Base-by-base conservation (phyloP, 2,797 vertebrate genomes). In the Myioborus melanocephalus region DNA sequence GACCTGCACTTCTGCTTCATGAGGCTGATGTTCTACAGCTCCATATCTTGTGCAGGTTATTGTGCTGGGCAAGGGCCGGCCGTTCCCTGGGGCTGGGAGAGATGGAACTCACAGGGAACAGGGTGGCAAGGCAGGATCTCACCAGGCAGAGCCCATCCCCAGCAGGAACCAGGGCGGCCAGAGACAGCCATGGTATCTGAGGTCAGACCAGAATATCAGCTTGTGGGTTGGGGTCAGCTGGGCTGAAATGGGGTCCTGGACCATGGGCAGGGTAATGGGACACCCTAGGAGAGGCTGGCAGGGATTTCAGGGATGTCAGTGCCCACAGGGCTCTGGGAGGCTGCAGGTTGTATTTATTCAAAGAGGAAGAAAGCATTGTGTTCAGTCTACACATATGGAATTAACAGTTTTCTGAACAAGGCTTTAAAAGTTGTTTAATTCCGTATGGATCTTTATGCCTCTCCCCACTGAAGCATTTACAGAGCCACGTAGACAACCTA, bases 141-240 rank as follows among this genome's bases (percentile, higher is more conserved):
- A 5, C 23, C 14, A 70, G 12, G 5, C 24, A 50, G 17, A 50
- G 59, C 30, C 37, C 7, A 4, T 32, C 34, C 35, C 26, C 35
- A 55, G n/a, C n/a, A 82, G 44, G 32, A 13, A 24, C 9, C n/a
- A 55, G 27, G 39, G n/a, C 14, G 63, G 39, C 13, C 1, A 3
- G 21, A 44, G 41, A 3, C 44, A 73, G 4, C 27, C 1, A 1
- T 2, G n/a, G 69, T 35, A 41, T 39, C 24, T 0, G 0, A 87
- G 41, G 19, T 15, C 27, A 26, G 76, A 15, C 5, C 12, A 27
- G 30, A 43, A 34, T 4, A 4, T 69, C 59, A 57, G 21, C 32
- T 26, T 43, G 37, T 44, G 41, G 5, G 5, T 34, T 12, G 10
- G 8, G 7, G 2, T 69, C 60, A 86, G 17, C n/a, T 73, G 60